These are phyloP conservation scores for Motacilla alba DNA, from an alignment of 2,113 vertebrate species.

Conservation along the genomic window DNA sequence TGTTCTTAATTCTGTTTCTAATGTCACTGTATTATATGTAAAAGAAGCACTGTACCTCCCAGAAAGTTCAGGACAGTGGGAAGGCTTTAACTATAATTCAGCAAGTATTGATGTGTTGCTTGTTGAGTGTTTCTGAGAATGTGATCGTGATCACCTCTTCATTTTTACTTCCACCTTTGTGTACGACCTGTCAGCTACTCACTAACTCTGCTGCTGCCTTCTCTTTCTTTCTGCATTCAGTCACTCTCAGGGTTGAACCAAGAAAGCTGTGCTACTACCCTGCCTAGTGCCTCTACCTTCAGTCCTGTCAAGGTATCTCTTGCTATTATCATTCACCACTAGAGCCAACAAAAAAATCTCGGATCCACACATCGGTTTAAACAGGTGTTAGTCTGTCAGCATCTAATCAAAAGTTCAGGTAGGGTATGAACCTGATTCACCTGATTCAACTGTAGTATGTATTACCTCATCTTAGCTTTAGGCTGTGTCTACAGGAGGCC, in stretches of 20 bases:
- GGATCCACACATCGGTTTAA: constrained; percentile 26
- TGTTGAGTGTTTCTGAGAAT: not conserved
- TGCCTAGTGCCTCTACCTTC: constrained; percentile 67
- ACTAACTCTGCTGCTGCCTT: constrained; percentile 60
- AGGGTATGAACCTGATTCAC: constrained; percentile 25
- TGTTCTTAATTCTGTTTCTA: constrained; percentile 10
- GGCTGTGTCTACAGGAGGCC: not conserved
- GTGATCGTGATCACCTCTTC: not conserved
- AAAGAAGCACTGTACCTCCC: not conserved
- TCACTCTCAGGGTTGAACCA: constrained; percentile 63
- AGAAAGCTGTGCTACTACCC: constrained; percentile 58
- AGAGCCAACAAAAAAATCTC: constrained; percentile 36
- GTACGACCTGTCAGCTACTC: not conserved
- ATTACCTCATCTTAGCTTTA: constrained; percentile 35
- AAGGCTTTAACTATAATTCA: not conserved
- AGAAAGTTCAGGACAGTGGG: not conserved
- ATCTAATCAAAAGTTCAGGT: constrained; percentile 62
- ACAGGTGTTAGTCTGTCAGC: constrained; percentile 54
- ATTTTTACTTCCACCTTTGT: constrained; percentile 13
- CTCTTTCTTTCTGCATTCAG: constrained; percentile 63
- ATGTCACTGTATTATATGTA: not conserved
- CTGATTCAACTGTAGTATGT: not conserved
- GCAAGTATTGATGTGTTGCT: not conserved
- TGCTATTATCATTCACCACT: constrained; percentile 40
- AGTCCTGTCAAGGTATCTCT: constrained; percentile 68